Evolutionary conservation across 2,888 invertebrate species (phyloP).

Genomic region (Diaperis boleti): DNA sequence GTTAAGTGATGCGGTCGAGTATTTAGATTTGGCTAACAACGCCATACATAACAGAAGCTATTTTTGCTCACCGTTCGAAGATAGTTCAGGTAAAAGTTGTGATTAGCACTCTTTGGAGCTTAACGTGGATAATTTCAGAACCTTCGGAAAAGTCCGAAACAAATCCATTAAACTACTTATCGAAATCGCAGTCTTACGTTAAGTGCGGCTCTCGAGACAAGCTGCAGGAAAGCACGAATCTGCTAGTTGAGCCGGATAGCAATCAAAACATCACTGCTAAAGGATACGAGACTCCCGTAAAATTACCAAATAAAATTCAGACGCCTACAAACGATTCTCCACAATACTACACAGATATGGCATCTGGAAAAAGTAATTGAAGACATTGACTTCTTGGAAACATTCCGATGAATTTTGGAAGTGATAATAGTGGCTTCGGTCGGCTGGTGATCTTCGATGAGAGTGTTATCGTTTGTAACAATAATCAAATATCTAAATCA

Average conservation of each 20-base stretch:
- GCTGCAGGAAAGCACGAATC: slow-evolving; percentile 45
- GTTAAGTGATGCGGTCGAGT: slow-evolving; percentile 79
- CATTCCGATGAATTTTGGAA: not conserved
- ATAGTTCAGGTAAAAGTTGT: slow-evolving; percentile 34
- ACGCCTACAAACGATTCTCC: slow-evolving; percentile 62
- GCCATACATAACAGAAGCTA: slow-evolving; percentile 78
- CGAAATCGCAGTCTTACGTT: slow-evolving; percentile 55
- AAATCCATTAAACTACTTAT: slow-evolving; percentile 53
- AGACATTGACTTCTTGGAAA: not conserved
- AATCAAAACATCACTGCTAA: slow-evolving; percentile 46
- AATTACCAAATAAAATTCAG: slow-evolving; percentile 53
- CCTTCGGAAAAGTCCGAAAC: slow-evolving; percentile 46
- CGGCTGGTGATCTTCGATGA: not conserved
- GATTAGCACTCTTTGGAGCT: too few relatives aligned
- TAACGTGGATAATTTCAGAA: slow-evolving; percentile 22
- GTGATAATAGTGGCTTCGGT: slow-evolving; percentile 11
- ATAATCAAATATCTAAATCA: slow-evolving; percentile 29
- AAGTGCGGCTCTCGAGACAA: slow-evolving; percentile 60
- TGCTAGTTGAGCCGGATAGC: slow-evolving; percentile 43
- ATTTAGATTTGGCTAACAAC: slow-evolving; percentile 74
- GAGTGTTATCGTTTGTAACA: slow-evolving; percentile 2
- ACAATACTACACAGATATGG: slow-evolving; percentile 64
- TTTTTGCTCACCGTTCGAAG: slow-evolving; percentile 63
- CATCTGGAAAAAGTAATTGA: slow-evolving; percentile 39
- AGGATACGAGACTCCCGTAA: slow-evolving; percentile 64